Conservation (phyloP, 1,140 invertebrate genomes). For the Hyles euphorbiae region DNA sequence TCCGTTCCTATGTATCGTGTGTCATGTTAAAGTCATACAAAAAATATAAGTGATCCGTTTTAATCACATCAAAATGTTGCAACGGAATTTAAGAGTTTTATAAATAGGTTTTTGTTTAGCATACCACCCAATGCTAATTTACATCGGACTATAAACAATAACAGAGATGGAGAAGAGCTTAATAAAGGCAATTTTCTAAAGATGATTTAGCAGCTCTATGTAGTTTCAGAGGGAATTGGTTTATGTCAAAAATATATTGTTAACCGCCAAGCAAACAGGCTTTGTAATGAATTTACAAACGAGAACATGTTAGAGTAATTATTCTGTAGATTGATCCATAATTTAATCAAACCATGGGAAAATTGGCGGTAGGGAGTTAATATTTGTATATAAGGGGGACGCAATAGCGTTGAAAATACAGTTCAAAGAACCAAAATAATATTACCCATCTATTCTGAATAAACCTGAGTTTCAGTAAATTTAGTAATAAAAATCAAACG, state of each 20-base stretch:
- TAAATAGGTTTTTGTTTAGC: slow-evolving; percentile 40
- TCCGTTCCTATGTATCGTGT: too few species aligned
- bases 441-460: too few species aligned
- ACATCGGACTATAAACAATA: slow-evolving; percentile 43
- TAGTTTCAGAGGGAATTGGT: slow-evolving; percentile 30
- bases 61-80: too few species aligned
- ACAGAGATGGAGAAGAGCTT: slow-evolving; percentile 36
- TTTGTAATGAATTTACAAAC: slow-evolving; percentile 3
- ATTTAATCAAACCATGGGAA: too few species aligned
- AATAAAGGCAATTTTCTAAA: slow-evolving; percentile 40
- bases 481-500: too few species aligned
- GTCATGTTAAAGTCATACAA: too few species aligned
- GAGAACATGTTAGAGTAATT: neutral
- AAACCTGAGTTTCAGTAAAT: too few species aligned
- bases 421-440: too few species aligned
- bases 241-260: slow-evolving; percentile 10
- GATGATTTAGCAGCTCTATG: slow-evolving; percentile 34
- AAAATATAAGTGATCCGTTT: too few species aligned
- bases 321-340: neutral
- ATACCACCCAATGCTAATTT: slow-evolving; percentile 34
- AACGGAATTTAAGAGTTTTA: slow-evolving; percentile 24
- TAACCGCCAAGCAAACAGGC: neutral
- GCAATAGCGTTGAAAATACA: too few species aligned
- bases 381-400: too few species aligned
- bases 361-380: too few species aligned